A percentile compares a stretch with the other conserved stretches of the same genome.
Conservation (phyloP, 2,113 vertebrate species). For the Erpornis zantholeuca region DNA sequence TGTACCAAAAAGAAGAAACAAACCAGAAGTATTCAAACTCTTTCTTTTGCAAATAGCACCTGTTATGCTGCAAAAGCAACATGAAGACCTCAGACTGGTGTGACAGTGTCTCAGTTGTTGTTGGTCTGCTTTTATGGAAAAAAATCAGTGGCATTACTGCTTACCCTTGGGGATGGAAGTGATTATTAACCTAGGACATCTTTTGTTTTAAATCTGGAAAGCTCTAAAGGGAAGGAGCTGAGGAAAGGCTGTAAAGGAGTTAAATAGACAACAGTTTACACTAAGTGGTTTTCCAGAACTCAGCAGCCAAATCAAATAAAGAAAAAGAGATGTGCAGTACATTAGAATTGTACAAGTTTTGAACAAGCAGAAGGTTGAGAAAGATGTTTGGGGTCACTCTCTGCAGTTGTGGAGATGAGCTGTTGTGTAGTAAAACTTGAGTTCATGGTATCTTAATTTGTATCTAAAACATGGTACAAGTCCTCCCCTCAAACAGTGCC, state of each 20-base stretch:
- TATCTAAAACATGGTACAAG: neutral
- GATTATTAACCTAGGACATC: rapidly evolving
- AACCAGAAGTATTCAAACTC: neutral
- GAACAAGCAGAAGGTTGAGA: neutral
- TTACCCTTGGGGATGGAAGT: neutral
- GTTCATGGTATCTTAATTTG: neutral
- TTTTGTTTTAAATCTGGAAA: neutral
- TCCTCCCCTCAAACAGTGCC: rapidly evolving
- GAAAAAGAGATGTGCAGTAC: neutral
- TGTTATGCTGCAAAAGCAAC: neutral
- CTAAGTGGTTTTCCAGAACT: neutral
- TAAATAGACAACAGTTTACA: neutral
- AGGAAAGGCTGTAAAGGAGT: neutral
- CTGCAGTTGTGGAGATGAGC: neutral
- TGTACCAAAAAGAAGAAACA: neutral
- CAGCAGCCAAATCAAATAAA: neutral
- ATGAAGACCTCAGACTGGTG: neutral
- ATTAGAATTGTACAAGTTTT: neutral
- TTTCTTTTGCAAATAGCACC: neutral
- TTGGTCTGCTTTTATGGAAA: neutral
- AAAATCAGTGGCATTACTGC: neutral
- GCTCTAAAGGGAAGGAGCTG: neutral
- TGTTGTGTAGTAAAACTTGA: neutral
- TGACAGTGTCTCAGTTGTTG: neutral
- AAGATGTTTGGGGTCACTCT: neutral